A percentile compares a stretch with the other conserved stretches of the same genome.
Evolutionary conservation across 2,113 vertebrate genomes (phyloP).

Genomic region (Neodontobutis hainanensis): DNA sequence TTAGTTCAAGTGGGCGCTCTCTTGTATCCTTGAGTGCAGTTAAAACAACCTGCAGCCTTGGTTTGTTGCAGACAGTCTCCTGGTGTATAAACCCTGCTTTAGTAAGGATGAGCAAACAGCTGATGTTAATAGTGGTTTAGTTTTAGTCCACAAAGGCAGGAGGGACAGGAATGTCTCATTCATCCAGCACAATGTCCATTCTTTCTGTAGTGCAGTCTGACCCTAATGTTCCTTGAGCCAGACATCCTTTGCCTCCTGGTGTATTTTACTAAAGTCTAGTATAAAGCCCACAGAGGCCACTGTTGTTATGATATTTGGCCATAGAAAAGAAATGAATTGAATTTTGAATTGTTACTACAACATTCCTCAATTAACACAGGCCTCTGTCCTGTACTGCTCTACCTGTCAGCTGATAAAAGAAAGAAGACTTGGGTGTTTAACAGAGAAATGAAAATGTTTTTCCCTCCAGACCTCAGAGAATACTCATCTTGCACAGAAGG

Average conservation of each 20-base stretch:
- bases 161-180: conserved; percentile 37
- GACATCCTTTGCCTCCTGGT: conserved; percentile 4
- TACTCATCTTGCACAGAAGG: conserved; percentile 39
- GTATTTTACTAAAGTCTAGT: too few species aligned
- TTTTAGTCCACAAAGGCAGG: conserved; percentile 41
- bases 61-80: conserved; percentile 31
- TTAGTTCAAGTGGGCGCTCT: conserved; percentile 67
- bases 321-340: background rate
- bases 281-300: too few species aligned
- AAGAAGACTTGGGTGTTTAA: conserved; percentile 42
- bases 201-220: conserved; percentile 27
- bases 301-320: too few species aligned
- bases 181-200: conserved; percentile 30
- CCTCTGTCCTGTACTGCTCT: conserved; percentile 9
- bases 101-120: conserved; percentile 55
- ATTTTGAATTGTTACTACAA: too few species aligned
- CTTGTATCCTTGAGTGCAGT: conserved; percentile 51
- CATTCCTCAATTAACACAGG: background rate
- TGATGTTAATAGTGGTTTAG: conserved; percentile 56
- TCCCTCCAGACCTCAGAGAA: conserved; percentile 39
- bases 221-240: conserved; percentile 18
- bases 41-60: conserved; percentile 62
- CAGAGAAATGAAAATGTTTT: conserved; percentile 33
- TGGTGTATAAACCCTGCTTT: conserved; percentile 62
- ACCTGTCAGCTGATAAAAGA: conserved; percentile 20